phyloP scores from a whole-genome alignment of 2,888 invertebrate genomes.

The Thecocarcelia acutangulata region DNA sequence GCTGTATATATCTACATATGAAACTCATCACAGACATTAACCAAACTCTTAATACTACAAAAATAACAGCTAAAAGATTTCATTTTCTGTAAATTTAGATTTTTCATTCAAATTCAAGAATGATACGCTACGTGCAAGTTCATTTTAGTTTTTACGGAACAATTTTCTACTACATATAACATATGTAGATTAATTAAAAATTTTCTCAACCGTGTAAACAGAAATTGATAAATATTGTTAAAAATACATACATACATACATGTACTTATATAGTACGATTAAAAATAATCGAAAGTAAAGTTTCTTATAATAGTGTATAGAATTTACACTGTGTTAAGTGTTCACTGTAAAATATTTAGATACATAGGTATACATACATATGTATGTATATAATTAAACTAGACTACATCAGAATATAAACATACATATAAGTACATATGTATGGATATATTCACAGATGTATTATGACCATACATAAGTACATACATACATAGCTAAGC shows the following conservation, averaged over 20 bases:
- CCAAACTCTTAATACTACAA: constrained; percentile 43
- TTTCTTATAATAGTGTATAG: not conserved
- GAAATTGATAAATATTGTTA: not conserved
- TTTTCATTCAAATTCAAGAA: constrained; percentile 72
- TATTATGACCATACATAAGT: not conserved
- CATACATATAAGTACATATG: no score
- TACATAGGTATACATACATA: no score
- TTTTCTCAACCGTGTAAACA: constrained; percentile 14
- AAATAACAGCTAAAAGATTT: constrained; percentile 63
- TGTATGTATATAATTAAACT: no score
- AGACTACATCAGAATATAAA: no score
- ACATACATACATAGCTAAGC: not conserved
- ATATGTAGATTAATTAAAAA: no score
- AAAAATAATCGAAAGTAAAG: not conserved
- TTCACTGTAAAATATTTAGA: no score
- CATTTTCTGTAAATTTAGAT: constrained; percentile 70
- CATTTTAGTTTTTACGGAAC: constrained; percentile 49
- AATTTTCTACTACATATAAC: constrained; percentile 45
- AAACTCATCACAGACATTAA: constrained; percentile 64
- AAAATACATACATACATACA: not conserved
- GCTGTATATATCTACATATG: constrained; percentile 4
- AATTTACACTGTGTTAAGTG: no score
- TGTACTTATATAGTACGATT: not conserved
- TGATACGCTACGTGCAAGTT: constrained; percentile 68
- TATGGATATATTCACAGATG: no score